Evolutionary conservation across 2,113 vertebrate species (phyloP), one percentile per base, ranked within the genome.

Genomic region (Varanus komodoensis): DNA sequence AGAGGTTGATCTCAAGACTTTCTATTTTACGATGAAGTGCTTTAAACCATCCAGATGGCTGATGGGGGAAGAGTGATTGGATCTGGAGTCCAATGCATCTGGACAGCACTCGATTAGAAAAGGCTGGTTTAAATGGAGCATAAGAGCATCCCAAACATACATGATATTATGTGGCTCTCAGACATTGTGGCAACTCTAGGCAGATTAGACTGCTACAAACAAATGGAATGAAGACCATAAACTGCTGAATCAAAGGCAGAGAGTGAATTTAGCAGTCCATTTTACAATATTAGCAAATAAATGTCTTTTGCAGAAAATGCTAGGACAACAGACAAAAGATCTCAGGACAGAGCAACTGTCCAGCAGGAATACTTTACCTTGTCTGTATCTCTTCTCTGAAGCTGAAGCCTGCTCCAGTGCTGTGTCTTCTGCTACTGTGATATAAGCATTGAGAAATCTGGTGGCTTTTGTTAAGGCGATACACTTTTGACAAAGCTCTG

Each of bases 401-500:
- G 98, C 98, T 85, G 96, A 95, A 38, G 99, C 99, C 96, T 99
- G 99, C 93, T 96, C 97, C 95, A 99, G 88, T 8, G 99, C 98
- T 0, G 89, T 83, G 44, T 99, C 98, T 92, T 99, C 98, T 0
- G 97, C 97, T 12, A 99, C 95, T 0, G 97, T 98, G 81, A 99
- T 97, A 89, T 98, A 99, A 1, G 98, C 98, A 3, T 99, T 99
- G 1, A 99, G 97, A 83, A 98, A 97, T 69, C 88, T 96, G 2
- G 98, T 99, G 91, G 97, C 98, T 95, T 94, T 98, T 93, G 99
- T 97, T 86, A 96, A 97, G 34, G 98, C 95, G 74, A 99, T 96
- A 89, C 99, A 99, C 82, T 96, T 98, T 90, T 95, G 98, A 93
- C 98, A 99, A 14, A 99, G 98, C 91, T 99, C 98, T 0, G 96